Evolutionary conservation across 1,140 invertebrate genomes (phyloP).

Genomic region (Drosophila willistoni): DNA sequence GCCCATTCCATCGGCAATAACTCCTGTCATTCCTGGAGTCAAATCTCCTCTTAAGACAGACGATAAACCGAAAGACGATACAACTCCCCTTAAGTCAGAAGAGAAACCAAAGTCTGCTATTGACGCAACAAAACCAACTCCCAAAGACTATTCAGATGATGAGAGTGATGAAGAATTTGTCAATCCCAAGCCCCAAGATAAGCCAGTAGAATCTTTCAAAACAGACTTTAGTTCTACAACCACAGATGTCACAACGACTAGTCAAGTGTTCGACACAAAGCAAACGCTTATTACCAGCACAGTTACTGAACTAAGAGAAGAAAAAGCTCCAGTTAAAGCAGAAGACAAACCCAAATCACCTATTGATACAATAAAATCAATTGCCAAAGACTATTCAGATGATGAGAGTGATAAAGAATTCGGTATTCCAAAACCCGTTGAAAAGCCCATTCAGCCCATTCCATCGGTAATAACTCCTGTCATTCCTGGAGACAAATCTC

Average conservation of each 20-base stretch:
- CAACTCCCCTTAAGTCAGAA: background rate
- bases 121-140: background rate
- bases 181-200: background rate
- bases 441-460: constrained; percentile 3
- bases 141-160: constrained; percentile 21
- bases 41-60: constrained; percentile 10
- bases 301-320: background rate
- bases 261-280: too few species aligned
- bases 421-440: background rate
- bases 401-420: constrained; percentile 13
- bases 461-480: too few species aligned
- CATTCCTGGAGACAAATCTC: too few species aligned
- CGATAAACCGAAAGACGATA: background rate
- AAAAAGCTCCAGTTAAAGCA: background rate
- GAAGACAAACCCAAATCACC: constrained; percentile 17
- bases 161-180: constrained; percentile 29
- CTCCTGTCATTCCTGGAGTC: constrained; percentile 12
- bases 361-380: background rate
- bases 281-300: background rate
- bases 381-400: constrained; percentile 12
- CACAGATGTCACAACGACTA: too few species aligned
- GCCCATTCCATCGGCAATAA: background rate
- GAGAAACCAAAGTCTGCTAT: constrained; percentile 24
- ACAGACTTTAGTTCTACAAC: too few species aligned
- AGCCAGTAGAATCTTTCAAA: too few species aligned